Evolutionary conservation across 2,888 invertebrate species (phyloP).

Genomic region (Temnothorax unifasciatus): DNA sequence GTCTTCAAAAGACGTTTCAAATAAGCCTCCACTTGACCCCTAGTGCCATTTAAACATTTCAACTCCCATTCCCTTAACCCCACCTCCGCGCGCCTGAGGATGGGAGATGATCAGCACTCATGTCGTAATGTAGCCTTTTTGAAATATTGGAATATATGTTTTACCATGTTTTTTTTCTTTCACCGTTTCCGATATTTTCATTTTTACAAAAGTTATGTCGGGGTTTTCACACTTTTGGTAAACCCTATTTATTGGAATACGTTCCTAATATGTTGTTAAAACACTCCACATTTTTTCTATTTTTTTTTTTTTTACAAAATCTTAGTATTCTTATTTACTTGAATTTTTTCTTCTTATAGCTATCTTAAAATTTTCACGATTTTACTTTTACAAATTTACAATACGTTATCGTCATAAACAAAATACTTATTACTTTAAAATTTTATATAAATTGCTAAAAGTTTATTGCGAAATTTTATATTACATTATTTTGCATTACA

Average conservation of each 20-base stretch:
- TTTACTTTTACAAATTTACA: not conserved
- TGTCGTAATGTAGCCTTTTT: too few species aligned
- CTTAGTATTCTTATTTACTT: not conserved
- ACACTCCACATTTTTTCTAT: conserved; percentile 81
- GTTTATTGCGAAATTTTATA: not conserved
- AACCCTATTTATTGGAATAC: not conserved
- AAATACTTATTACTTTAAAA: not conserved
- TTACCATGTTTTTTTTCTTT: too few species aligned
- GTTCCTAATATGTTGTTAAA: conserved; percentile 85
- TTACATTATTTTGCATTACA: not conserved
- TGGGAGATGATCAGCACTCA: too few species aligned
- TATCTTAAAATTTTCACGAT: not conserved
- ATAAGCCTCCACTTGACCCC: too few species aligned
- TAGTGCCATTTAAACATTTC: too few species aligned
- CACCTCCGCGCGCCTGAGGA: too few species aligned
- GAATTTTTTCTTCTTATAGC: not conserved
- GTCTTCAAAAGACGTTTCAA: too few species aligned
- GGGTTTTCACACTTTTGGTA: too few species aligned
- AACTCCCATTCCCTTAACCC: too few species aligned
- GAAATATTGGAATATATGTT: too few species aligned
- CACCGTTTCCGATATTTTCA: too few species aligned
- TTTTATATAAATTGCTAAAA: not conserved
- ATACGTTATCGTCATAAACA: not conserved
- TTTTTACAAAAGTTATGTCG: too few species aligned
- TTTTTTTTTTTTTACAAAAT: not conserved